These are phyloP conservation scores for Noctua janthina DNA, from an alignment of 2,888 invertebrate genomes.

Conservation along the genomic window DNA sequence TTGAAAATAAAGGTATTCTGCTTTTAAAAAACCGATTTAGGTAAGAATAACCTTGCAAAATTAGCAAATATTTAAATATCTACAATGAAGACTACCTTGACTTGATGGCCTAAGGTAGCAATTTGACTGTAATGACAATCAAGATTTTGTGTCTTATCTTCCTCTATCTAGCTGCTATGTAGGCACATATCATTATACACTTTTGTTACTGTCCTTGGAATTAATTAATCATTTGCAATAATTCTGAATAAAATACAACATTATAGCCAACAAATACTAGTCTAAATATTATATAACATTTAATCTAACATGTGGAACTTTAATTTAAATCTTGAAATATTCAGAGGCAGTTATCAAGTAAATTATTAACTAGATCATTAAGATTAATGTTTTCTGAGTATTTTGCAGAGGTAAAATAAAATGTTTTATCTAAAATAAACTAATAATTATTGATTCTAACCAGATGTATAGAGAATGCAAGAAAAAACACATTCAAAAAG, in stretches of 20 bases:
- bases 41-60: constrained; percentile 79
- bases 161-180: constrained; percentile 65
- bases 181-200: constrained; percentile 65
- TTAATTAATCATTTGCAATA: constrained; percentile 67
- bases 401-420: background rate
- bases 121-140: constrained; percentile 73
- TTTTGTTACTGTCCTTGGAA: constrained; percentile 68
- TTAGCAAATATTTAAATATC: constrained; percentile 82
- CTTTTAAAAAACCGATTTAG: constrained; percentile 68
- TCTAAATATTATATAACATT: constrained; percentile 22
- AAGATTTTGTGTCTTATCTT: constrained; percentile 71
- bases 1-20: constrained; percentile 63
- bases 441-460: constrained; percentile 1
- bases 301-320: background rate
- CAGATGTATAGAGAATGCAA: constrained; percentile 32
- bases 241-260: constrained; percentile 44
- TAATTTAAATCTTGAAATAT: background rate
- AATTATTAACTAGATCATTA: background rate
- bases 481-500: constrained; percentile 61
- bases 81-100: constrained; percentile 81
- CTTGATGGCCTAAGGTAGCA: constrained; percentile 76
- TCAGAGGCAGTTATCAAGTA: constrained; percentile 1
- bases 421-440: background rate
- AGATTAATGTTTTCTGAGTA: background rate
- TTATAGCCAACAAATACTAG: constrained; percentile 13